Percentiles rank a stretch among this genome's conserved stretches.
phyloP scores from a whole-genome alignment of 2,113 vertebrate species.

The Mixornis gularis region DNA sequence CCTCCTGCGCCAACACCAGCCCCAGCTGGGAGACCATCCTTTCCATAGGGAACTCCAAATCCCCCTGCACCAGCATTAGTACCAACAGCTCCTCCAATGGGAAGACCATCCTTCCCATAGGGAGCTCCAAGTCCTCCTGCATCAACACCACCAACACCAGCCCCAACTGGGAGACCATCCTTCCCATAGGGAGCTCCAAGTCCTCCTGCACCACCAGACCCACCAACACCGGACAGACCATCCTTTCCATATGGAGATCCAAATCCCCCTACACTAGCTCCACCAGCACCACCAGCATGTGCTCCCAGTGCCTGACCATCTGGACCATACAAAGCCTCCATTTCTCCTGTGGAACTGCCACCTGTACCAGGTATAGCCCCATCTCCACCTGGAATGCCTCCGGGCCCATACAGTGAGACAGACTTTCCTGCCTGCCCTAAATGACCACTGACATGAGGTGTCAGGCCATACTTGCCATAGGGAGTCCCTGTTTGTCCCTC shows the following conservation, averaged over 20 bases:
- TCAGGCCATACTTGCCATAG: neutral
- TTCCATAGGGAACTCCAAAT: neutral
- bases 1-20: rapidly evolving
- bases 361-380: neutral
- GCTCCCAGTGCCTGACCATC: neutral
- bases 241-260: neutral
- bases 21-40: neutral
- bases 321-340: neutral
- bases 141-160: neutral
- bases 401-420: neutral
- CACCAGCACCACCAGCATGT: neutral
- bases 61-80: neutral
- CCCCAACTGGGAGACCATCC: rapidly evolving
- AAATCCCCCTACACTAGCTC: neutral
- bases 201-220: neutral
- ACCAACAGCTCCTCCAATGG: rapidly evolving
- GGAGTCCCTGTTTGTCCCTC: neutral
- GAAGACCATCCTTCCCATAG: neutral
- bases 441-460: neutral
- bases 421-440: neutral
- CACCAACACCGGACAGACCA: neutral
- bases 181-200: rapidly evolving
- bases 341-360: neutral
- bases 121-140: rapidly evolving
- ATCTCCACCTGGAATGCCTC: neutral